Conservation (phyloP, 1,140 invertebrate species). For the Drosophila paulistorum region DNA sequence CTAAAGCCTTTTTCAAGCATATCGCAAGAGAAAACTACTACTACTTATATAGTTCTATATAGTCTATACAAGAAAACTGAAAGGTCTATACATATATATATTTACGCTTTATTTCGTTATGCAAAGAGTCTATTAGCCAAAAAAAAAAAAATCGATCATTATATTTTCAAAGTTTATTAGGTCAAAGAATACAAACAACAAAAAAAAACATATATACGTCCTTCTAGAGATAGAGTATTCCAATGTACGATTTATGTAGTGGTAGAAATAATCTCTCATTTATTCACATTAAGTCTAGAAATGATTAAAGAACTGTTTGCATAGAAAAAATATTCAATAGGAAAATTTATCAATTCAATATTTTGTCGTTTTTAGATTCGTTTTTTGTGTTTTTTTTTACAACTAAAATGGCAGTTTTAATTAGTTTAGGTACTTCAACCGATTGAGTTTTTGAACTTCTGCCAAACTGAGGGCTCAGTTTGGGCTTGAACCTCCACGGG, state of each 20-base stretch:
- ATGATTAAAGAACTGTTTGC: conserved; percentile 56
- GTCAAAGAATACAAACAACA: conserved; percentile 36
- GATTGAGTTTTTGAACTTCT: conserved; percentile 45
- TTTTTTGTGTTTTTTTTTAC: neutral
- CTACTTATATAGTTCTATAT: conserved; percentile 16
- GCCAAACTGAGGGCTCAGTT: conserved; percentile 41
- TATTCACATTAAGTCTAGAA: conserved; percentile 50
- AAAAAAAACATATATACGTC: conserved; percentile 39
- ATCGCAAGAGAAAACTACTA: conserved; percentile 23
- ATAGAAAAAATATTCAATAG: conserved; percentile 9
- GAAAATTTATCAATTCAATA: conserved; percentile 25
- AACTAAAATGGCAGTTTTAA: conserved; percentile 39
- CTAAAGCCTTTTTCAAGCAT: conserved; percentile 22
- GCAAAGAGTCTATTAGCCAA: conserved; percentile 10
- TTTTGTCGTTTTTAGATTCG: conserved; percentile 10
- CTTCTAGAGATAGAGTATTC: conserved; percentile 44
- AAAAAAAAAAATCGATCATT: conserved; percentile 13
- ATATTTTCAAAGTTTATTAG: conserved; percentile 67
- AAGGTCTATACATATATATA: neutral
- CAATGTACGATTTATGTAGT: conserved; percentile 21
- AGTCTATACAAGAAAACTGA: neutral
- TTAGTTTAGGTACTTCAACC: conserved; percentile 22
- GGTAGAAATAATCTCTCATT: conserved; percentile 32
- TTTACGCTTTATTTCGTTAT: conserved; percentile 2
- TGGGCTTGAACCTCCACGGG: conserved; percentile 36